Percentiles rank a stretch among this genome's conserved stretches.
These are phyloP conservation scores for Macquaria ambigua DNA, from an alignment of 2,113 vertebrate species.

Conservation along the genomic window DNA sequence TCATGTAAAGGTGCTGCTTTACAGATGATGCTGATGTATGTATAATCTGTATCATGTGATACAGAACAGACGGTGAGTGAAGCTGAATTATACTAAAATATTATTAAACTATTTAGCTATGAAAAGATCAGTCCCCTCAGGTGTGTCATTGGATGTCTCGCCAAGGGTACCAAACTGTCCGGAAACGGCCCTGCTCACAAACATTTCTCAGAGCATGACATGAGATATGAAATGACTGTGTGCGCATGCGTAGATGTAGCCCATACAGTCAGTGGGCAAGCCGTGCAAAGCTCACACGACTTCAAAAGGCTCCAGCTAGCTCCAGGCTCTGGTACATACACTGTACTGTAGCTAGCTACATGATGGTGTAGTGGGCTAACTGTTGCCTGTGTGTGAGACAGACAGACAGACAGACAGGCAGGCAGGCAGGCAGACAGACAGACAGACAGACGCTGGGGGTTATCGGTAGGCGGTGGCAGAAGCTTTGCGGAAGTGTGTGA, in stretches of 20 bases:
- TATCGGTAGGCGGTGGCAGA: slow-evolving; percentile 2
- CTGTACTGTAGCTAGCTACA: background rate
- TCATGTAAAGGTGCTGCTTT: no score
- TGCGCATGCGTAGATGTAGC: background rate
- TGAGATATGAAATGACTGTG: no score
- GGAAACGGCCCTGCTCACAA: no score
- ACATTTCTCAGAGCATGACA: no score
- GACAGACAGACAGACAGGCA: background rate
- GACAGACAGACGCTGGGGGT: background rate
- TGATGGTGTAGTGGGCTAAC: background rate
- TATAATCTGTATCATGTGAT: no score
- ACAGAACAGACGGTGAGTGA: no score
- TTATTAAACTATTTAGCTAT: no score
- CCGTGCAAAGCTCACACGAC: background rate
- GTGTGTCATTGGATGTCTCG: no score
- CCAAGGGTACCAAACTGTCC: no score
- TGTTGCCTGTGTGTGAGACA: background rate
- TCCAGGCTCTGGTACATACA: background rate
- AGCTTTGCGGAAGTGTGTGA: slow-evolving; percentile 74
- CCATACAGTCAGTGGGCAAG: background rate
- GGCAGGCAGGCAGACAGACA: background rate
- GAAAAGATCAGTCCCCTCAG: no score
- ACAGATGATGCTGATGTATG: no score
- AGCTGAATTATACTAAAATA: no score
- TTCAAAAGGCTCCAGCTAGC: background rate